A percentile compares a stretch with the other conserved stretches of the same genome.
These are phyloP conservation scores for Cyanoliseus patagonus DNA, from an alignment of 2,113 vertebrate species.

Conservation along the genomic window DNA sequence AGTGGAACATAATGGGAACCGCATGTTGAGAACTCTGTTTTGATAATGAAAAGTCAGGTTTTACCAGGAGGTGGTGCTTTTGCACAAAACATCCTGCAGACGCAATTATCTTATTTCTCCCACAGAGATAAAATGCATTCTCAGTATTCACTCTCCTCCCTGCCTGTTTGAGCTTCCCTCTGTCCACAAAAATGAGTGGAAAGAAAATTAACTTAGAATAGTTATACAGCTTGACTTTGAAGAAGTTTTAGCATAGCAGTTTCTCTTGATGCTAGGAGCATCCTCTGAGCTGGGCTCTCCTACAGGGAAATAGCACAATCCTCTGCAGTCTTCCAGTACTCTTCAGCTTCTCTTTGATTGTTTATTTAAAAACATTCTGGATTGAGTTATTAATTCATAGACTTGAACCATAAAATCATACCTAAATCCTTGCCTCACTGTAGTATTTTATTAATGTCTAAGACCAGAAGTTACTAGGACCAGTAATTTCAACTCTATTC, in stretches of 20 bases:
- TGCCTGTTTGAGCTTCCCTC: background rate
- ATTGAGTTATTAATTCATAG: background rate
- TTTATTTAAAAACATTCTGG: background rate
- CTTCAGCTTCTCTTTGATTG: background rate
- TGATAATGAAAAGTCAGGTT: conserved; percentile 10
- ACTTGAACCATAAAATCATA: background rate
- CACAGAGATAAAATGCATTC: background rate
- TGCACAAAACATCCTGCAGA: conserved; percentile 65
- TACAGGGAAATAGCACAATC: background rate
- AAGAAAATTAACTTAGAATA: background rate
- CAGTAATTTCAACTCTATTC: background rate
- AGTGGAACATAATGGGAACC: background rate
- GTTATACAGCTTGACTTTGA: background rate
- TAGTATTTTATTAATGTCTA: background rate
- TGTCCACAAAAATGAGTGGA: background rate
- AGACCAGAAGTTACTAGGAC: background rate
- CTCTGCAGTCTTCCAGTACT: background rate
- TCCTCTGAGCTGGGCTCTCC: background rate
- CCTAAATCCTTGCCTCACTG: background rate
- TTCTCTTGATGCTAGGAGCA: background rate
- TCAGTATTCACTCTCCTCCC: background rate
- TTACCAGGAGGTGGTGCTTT: conserved; percentile 81
- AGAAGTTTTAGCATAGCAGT: background rate
- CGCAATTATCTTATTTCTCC: background rate
- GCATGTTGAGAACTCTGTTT: background rate